phyloP scores from a whole-genome alignment of 2,888 invertebrate genomes.

The Oscheius onirici region DNA sequence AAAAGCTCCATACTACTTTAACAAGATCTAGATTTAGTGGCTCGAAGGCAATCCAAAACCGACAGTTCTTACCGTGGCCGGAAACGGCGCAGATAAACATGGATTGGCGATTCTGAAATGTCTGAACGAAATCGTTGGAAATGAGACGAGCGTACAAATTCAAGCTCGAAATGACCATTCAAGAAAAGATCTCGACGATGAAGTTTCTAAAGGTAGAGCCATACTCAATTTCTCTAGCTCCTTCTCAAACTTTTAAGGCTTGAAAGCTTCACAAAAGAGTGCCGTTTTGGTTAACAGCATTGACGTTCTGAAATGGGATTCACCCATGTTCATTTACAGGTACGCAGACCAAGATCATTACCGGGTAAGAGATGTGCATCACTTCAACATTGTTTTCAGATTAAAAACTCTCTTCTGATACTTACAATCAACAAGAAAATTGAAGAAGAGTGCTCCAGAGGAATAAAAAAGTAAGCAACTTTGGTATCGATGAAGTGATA shows the following conservation, averaged over 20 bases:
- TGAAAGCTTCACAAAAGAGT: background rate
- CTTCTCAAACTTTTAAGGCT: background rate
- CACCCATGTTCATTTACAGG: background rate
- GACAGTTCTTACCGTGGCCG: background rate
- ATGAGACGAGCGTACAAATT: background rate
- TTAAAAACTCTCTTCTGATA: background rate
- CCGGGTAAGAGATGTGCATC: background rate
- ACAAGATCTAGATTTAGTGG: background rate
- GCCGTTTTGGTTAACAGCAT: background rate
- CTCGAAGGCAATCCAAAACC: background rate
- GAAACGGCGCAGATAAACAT: background rate
- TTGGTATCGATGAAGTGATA: background rate
- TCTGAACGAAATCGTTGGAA: background rate
- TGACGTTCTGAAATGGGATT: background rate
- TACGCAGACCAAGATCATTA: background rate
- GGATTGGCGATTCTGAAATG: background rate
- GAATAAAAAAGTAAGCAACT: background rate
- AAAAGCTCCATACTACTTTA: no score
- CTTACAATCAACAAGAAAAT: background rate
- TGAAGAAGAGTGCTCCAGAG: background rate
- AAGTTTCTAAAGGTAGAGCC: background rate
- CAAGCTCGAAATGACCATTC: background rate
- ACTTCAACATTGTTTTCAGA: background rate
- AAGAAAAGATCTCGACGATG: background rate
- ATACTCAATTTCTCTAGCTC: background rate